A percentile compares a stretch with the other conserved stretches of the same genome.
Evolutionary conservation across 2,888 invertebrate species (phyloP).

Genomic region (Ptychoptera contaminata): DNA sequence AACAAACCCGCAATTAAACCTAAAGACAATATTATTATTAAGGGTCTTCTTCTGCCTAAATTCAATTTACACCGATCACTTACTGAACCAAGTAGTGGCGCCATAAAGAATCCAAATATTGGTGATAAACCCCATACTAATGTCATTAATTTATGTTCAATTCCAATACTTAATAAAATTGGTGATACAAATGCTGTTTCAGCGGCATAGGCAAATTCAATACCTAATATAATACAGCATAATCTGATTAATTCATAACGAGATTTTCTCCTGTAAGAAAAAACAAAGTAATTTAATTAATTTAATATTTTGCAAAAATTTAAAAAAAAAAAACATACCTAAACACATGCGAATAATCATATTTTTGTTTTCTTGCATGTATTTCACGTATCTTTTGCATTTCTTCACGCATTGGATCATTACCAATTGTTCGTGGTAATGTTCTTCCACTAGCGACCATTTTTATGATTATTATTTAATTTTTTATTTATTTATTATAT

Average conservation of each 20-base stretch:
- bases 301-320: neutral
- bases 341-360: constrained; percentile 30
- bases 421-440: constrained; percentile 13
- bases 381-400: constrained; percentile 27
- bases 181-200: constrained; percentile 52
- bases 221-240: constrained; percentile 33
- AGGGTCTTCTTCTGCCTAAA: constrained; percentile 41
- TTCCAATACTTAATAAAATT: constrained; percentile 41
- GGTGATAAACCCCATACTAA: constrained; percentile 33
- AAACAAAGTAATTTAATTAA: neutral
- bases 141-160: constrained; percentile 41
- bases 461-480: too few relatives aligned
- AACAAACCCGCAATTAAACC: constrained; percentile 35
- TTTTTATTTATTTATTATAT: too few relatives aligned
- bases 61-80: constrained; percentile 39
- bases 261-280: constrained; percentile 17
- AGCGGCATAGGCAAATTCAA: constrained; percentile 49
- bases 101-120: constrained; percentile 27
- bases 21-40: constrained; percentile 39
- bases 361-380: constrained; percentile 24
- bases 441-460: constrained; percentile 23
- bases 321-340: constrained; percentile 13
- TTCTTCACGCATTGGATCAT: constrained; percentile 27
- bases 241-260: constrained; percentile 25
- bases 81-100: constrained; percentile 36